Evolutionary conservation across 2,797 vertebrate species (phyloP).

Genomic region (Lepus oiostolus): DNA sequence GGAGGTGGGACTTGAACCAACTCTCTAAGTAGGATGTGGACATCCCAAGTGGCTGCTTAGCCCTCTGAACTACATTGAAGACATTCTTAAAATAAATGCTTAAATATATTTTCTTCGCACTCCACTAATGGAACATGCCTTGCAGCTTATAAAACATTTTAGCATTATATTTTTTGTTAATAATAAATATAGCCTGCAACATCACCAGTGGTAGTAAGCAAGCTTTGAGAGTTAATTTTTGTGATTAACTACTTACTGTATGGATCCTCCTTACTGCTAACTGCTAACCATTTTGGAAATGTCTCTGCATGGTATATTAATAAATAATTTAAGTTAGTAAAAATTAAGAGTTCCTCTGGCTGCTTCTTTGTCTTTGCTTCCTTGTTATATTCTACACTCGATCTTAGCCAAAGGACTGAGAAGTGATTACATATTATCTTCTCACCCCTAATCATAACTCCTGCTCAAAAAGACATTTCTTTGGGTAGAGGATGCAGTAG

Average conservation of each 20-base stretch:
- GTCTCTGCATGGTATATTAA: not conserved
- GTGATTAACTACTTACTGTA: conserved; percentile 1
- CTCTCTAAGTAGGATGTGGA: too few species aligned
- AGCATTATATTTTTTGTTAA: conserved; percentile 18
- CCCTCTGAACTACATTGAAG: too few species aligned
- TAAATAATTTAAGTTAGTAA: conserved; percentile 16
- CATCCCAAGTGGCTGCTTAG: too few species aligned
- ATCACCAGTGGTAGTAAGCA: not conserved
- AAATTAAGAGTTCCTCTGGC: not conserved
- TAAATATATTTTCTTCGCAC: conserved; percentile 13
- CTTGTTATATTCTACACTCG: not conserved
- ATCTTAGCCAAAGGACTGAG: too few species aligned
- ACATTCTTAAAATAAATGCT: not conserved
- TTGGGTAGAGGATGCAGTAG: not conserved
- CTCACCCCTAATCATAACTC: not conserved
- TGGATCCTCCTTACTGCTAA: conserved; percentile 22
- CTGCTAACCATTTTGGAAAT: conserved; percentile 37
- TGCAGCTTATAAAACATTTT: conserved; percentile 32
- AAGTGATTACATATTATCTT: not conserved
- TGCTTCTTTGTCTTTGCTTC: not conserved
- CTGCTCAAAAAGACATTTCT: not conserved
- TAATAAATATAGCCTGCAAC: not conserved
- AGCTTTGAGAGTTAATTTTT: not conserved
- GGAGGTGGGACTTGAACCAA: too few species aligned
- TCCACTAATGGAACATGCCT: not conserved